phyloP scores from a whole-genome alignment of 2,888 invertebrate genomes.

The Plemyria rubiginata region DNA sequence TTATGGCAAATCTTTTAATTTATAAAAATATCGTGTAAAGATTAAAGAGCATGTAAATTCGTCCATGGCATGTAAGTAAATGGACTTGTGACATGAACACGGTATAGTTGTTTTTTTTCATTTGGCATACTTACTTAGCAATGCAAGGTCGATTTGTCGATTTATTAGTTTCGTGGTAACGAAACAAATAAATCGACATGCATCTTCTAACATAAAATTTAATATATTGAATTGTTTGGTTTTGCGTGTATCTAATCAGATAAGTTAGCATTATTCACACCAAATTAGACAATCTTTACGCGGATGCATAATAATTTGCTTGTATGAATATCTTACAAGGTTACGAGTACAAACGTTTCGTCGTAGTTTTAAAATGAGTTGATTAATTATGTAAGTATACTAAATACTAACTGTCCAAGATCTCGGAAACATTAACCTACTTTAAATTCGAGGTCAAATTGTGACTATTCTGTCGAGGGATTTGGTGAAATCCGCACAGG shows the following conservation, averaged over 20 bases:
- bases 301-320: constrained; percentile 51
- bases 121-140: constrained; percentile 12
- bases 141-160: constrained; percentile 1
- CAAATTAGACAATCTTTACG: constrained; percentile 41
- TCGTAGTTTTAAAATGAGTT: constrained; percentile 49
- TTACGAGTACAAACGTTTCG: constrained; percentile 48
- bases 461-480: constrained; percentile 61
- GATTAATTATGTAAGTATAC: constrained; percentile 59
- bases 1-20: constrained; percentile 18
- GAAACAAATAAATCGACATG: constrained; percentile 3
- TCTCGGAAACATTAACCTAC: constrained; percentile 76
- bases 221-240: neutral
- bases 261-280: constrained; percentile 20
- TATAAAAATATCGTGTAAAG: constrained; percentile 12
- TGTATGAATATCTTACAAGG: constrained; percentile 66
- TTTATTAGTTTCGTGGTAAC: too few relatives aligned
- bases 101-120: constrained; percentile 19
- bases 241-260: constrained; percentile 16
- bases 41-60: neutral
- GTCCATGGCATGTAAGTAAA: neutral
- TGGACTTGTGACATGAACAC: neutral
- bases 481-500: constrained; percentile 42
- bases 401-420: constrained; percentile 69
- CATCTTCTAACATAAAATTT: constrained; percentile 9
- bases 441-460: constrained; percentile 67